Evolutionary conservation across 1,140 invertebrate species (phyloP).

Genomic region (Sitobion miscanthi): DNA sequence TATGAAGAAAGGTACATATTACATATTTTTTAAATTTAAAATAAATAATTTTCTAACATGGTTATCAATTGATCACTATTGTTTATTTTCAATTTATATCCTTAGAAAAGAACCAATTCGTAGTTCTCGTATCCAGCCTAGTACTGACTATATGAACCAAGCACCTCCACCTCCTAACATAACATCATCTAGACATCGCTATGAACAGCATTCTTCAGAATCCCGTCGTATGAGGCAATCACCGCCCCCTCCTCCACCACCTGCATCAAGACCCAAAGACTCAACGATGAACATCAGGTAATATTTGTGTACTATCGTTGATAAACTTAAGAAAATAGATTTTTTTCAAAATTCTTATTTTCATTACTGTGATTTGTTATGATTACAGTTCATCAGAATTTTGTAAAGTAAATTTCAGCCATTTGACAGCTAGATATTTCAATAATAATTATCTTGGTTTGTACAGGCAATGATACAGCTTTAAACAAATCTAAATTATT

Average conservation of each 20-base stretch:
- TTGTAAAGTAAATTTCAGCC: slow-evolving; percentile 31
- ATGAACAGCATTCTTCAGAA: slow-evolving; percentile 48
- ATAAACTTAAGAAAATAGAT: not conserved
- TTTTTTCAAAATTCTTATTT: not conserved
- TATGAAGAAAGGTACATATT: slow-evolving; percentile 45
- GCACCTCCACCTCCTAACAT: slow-evolving; percentile 51
- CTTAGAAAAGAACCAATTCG: slow-evolving; percentile 47
- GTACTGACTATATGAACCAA: slow-evolving; percentile 49
- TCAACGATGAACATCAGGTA: slow-evolving; percentile 49
- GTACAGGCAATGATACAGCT: slow-evolving; percentile 28
- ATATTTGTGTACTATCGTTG: not conserved
- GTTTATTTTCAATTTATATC: not conserved
- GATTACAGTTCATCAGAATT: slow-evolving; percentile 2
- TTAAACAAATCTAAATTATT: not conserved
- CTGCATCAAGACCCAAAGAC: slow-evolving; percentile 47
- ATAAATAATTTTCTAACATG: not conserved
- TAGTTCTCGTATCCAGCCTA: slow-evolving; percentile 37
- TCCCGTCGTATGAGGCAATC: slow-evolving; percentile 43
- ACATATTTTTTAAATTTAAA: not conserved
- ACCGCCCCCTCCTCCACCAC: slow-evolving; percentile 43
- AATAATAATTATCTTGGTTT: slow-evolving; percentile 35
- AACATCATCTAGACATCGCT: slow-evolving; percentile 51
- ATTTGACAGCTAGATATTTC: slow-evolving; percentile 37
- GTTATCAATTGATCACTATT: not conserved
- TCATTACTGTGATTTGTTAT: not conserved